Conservation (phyloP, 2,888 invertebrate species). For the Drosophila leonis region DNA sequence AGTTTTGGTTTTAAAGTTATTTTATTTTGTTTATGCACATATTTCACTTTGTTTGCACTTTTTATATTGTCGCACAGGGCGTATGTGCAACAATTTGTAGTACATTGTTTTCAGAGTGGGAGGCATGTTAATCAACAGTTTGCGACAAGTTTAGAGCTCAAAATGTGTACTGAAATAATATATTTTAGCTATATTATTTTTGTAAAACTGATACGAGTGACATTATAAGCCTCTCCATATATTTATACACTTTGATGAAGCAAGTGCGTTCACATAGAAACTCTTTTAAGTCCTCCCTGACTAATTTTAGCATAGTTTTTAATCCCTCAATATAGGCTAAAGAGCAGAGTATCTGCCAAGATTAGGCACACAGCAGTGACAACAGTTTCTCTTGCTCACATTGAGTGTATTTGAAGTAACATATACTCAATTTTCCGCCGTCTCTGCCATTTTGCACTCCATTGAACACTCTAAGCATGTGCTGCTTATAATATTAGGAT, state of each 20-base stretch:
- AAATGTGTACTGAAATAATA: constrained; percentile 10
- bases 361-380: not conserved
- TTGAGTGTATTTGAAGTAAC: not conserved
- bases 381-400: not conserved
- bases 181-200: not conserved
- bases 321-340: no score
- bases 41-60: constrained; percentile 37
- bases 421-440: not conserved
- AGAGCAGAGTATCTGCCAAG: not conserved
- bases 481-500: not conserved
- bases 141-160: constrained; percentile 26
- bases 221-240: not conserved
- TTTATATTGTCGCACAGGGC: constrained; percentile 40
- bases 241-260: not conserved
- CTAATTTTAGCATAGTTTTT: not conserved
- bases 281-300: not conserved
- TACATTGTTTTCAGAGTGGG: constrained; percentile 9
- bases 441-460: not conserved
- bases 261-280: not conserved
- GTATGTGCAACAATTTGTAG: constrained; percentile 37
- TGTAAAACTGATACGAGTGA: not conserved
- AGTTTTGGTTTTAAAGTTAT: constrained; percentile 50
- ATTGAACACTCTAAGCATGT: constrained; percentile 7
- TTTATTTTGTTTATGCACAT: constrained; percentile 29
- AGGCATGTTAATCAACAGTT: constrained; percentile 39